Evolutionary conservation across 2,113 vertebrate species (phyloP).

Genomic region (Eulacestoma nigropectus): DNA sequence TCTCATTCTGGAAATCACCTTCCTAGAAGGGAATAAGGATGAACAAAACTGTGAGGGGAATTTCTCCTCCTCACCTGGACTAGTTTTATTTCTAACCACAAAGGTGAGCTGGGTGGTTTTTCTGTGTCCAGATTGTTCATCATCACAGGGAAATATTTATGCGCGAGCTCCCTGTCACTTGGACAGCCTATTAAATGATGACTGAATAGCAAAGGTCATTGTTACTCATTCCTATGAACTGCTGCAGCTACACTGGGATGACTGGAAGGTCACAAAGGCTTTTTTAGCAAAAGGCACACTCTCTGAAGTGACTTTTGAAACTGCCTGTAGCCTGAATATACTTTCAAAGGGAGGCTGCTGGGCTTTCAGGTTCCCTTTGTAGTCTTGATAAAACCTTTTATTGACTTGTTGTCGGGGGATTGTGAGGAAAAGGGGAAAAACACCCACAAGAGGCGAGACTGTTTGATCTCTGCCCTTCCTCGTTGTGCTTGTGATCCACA

Average conservation of each 20-base stretch:
- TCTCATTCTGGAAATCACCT: neutral
- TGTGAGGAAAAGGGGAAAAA: neutral
- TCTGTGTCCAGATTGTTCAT: neutral
- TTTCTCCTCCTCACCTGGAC: neutral
- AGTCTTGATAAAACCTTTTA: neutral
- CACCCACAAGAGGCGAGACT: neutral
- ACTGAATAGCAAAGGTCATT: neutral
- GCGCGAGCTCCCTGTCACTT: neutral
- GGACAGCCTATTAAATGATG: neutral
- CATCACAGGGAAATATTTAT: neutral
- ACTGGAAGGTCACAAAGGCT: neutral
- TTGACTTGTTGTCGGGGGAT: neutral
- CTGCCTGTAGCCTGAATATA: neutral
- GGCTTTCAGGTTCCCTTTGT: neutral
- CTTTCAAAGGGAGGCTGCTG: neutral
- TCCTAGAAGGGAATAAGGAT: neutral
- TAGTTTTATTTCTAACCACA: neutral
- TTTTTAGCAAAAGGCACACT: neutral
- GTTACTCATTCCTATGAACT: constrained; percentile 1
- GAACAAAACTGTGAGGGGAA: neutral
- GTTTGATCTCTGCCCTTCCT: constrained; percentile 12
- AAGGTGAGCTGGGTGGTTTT: neutral
- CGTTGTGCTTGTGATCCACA: neutral
- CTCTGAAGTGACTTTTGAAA: constrained; percentile 10
- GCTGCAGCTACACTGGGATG: neutral